Conservation (phyloP, 2,888 invertebrate genomes). For the Drosophila mimica region DNA sequence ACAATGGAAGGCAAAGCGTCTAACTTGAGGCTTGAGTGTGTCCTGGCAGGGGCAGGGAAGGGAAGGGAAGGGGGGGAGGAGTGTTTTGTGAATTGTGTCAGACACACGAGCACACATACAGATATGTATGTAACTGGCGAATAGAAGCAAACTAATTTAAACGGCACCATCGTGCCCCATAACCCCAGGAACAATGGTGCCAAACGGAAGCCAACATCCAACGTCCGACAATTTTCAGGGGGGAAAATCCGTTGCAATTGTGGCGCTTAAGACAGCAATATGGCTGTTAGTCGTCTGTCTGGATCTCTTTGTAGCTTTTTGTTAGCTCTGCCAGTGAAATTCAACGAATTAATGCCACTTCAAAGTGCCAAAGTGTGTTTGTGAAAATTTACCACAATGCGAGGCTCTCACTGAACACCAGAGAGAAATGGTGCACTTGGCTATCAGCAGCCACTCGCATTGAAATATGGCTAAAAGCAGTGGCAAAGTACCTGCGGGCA, state of each 20-base stretch:
- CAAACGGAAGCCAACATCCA: constrained; percentile 63
- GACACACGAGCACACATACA: constrained; percentile 34
- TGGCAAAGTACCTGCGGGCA: constrained; percentile 78
- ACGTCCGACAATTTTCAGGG: constrained; percentile 31
- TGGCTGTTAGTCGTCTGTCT: constrained; percentile 39
- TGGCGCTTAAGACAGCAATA: constrained; percentile 53
- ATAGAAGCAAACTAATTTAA: constrained; percentile 78
- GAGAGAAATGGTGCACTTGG: constrained; percentile 54
- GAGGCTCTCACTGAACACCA: constrained; percentile 25
- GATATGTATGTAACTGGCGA: constrained; percentile 5
- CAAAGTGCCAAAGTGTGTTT: constrained; percentile 50
- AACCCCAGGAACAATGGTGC: constrained; percentile 71
- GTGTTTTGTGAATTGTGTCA: constrained; percentile 69
- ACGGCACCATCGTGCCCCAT: constrained; percentile 75
- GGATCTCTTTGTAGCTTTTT: constrained; percentile 32
- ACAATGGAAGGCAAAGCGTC: constrained; percentile 47
- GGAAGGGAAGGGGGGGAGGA: constrained; percentile 32
- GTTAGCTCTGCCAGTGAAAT: constrained; percentile 38
- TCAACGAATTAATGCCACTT: constrained; percentile 78
- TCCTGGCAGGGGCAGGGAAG: constrained; percentile 6
- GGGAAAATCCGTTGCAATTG: constrained; percentile 30
- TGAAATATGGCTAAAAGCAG: constrained; percentile 73
- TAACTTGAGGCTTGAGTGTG: constrained; percentile 38
- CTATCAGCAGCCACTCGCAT: constrained; percentile 76
- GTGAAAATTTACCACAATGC: constrained; percentile 76